Base-by-base conservation (phyloP, 2,888 invertebrate species). In the Synanthedon andrenaeformis region DNA sequence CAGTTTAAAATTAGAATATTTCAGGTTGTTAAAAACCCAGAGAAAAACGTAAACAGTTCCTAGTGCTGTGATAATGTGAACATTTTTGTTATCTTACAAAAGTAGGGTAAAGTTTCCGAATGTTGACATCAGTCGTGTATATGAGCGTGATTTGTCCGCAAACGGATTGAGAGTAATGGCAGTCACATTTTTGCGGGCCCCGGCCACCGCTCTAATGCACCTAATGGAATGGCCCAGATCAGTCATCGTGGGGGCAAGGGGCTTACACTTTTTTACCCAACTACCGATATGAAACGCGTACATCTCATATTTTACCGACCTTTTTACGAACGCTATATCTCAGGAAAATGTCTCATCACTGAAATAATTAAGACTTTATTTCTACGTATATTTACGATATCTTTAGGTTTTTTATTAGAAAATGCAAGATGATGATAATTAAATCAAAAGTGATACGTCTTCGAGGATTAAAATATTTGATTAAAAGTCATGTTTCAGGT, bases 161-260 rank as follows among this genome's bases (percentile, higher is more conserved):
- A 56, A 56, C 57, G 57, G 61, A 66, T 69, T 63, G 61, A 58
- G 65, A 63, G 63, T 70, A 70, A 70, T 70, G 67, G 67, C 55
- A 58, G 60, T 54, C 64, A 63, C 65, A 67, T 70, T 66, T 49
- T 65, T 63, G 56, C 41, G 56, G 49, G 35, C 45, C 49, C 23
- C 49, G 23, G 49, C 45, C 48, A 50, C 52, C 57, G 41, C 55
- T 55, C 58, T 62, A 60, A 59, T 60, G 60, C 59, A 55, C 56
- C 63, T 70, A 70, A 70, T 70, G 69, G 69, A 66, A 69, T 61
- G 68, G 58, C 54, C 42, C 48, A 54, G 52, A 60, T 62, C 55
- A 48, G 57, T 60, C 62, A 62, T 58, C 55, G 52, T 13, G 53
- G 53, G 55, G 54, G 51, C 52, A 49, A 45, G n/a, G n/a, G n/a